Evolutionary conservation across 2,113 vertebrate genomes (phyloP).

Genomic region (Elephas maximus): DNA sequence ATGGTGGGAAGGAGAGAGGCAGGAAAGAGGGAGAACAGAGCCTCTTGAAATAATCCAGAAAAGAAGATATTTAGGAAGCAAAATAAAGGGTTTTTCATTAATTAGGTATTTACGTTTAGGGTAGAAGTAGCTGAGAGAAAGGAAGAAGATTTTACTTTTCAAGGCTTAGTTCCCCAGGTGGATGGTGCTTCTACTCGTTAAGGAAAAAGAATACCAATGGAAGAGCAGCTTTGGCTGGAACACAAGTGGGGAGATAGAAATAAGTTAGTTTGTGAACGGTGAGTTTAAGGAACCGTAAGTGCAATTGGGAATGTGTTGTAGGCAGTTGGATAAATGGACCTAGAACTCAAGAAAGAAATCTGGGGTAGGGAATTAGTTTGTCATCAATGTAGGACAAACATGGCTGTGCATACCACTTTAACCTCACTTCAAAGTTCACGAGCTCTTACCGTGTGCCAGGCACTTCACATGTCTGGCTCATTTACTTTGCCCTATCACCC

Average conservation of each 20-base stretch:
- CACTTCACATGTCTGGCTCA: background rate
- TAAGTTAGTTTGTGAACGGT: slow-evolving; percentile 14
- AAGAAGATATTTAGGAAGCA: background rate
- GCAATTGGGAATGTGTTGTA: background rate
- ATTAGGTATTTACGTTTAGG: background rate
- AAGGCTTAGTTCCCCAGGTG: background rate
- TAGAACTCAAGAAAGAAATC: background rate
- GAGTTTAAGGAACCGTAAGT: background rate
- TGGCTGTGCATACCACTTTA: background rate
- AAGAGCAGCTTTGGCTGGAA: background rate
- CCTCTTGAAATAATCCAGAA: background rate
- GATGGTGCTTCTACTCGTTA: background rate
- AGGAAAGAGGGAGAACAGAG: background rate
- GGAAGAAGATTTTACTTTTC: background rate
- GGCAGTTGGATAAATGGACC: background rate
- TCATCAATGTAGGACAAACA: background rate
- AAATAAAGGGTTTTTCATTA: background rate
- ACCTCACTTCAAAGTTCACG: background rate
- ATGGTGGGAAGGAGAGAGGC: background rate
- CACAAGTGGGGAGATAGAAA: slow-evolving; percentile 6
- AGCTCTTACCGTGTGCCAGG: background rate
- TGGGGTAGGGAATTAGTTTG: background rate
- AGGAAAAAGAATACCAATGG: background rate
- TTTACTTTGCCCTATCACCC: background rate
- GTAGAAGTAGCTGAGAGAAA: background rate